phyloP scores from a whole-genome alignment of 2,797 vertebrate species.

The Kryptolebias ocellatus region DNA sequence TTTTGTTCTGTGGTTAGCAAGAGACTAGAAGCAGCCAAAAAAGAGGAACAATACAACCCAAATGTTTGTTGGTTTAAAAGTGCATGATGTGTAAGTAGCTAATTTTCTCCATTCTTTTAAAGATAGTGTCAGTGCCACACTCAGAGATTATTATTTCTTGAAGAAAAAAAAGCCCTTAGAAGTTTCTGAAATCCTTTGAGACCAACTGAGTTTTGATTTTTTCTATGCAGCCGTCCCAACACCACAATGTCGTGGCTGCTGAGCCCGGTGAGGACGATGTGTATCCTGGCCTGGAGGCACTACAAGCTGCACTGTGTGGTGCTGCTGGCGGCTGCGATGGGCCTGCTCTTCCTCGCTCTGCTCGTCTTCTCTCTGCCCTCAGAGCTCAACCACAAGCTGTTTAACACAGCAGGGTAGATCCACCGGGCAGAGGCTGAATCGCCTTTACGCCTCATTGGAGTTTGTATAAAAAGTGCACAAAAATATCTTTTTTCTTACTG shows the following conservation, averaged over 20 bases:
- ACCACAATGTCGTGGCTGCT: conserved; percentile 77
- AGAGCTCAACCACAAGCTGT: conserved; percentile 73
- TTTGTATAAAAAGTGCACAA: background rate
- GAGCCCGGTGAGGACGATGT: conserved; percentile 61
- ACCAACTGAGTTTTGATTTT: conserved; percentile 22
- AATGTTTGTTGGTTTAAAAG: too few species aligned
- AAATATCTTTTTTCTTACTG: background rate
- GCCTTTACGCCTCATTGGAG: background rate
- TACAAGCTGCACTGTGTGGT: conserved; percentile 67
- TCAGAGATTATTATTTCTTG: background rate
- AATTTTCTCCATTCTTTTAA: too few species aligned
- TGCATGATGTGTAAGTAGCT: too few species aligned
- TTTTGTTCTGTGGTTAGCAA: too few species aligned
- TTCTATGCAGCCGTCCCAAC: conserved; percentile 69
- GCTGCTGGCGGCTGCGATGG: conserved; percentile 49
- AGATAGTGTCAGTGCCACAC: background rate
- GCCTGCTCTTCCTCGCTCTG: conserved; percentile 69
- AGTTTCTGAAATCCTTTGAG: background rate
- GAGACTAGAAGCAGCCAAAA: too few species aligned
- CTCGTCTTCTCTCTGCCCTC: conserved; percentile 77
- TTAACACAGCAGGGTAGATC: conserved; percentile 62
- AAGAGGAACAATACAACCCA: too few species aligned
- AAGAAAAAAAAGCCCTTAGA: background rate
- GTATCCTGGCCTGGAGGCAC: conserved; percentile 72
- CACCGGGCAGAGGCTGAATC: background rate